Percentiles rank a stretch among this genome's conserved stretches.
phyloP scores from a whole-genome alignment of 2,113 vertebrate species.

The Hippocampus comes region DNA sequence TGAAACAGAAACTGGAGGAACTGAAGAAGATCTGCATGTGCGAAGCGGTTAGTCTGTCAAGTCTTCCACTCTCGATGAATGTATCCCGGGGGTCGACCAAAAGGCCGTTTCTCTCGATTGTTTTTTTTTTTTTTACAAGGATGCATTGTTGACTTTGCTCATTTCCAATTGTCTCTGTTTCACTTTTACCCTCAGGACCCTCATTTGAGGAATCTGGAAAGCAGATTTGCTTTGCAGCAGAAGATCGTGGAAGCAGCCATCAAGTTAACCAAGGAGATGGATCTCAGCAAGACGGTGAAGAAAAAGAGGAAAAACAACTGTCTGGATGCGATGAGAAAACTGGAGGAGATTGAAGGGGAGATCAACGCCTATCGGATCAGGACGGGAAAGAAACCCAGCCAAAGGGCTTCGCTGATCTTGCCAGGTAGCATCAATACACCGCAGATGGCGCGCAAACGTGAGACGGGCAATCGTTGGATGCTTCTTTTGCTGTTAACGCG shows the following conservation, averaged over 20 bases:
- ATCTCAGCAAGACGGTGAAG: constrained; percentile 88
- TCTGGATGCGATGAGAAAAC: constrained; percentile 80
- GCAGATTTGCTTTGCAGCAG: constrained; percentile 89
- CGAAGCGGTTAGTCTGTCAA: constrained; percentile 85
- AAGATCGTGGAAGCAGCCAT: constrained; percentile 91
- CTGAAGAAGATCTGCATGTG: constrained; percentile 90
- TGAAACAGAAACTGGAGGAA: constrained; percentile 83
- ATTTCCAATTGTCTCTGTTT: no score
- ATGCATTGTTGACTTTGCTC: background rate
- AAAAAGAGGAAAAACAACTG: constrained; percentile 88
- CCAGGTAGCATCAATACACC: constrained; percentile 68
- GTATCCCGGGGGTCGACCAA: constrained; percentile 76
- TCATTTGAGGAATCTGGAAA: constrained; percentile 85
- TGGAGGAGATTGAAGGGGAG: constrained; percentile 86
- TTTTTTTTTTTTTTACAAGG: background rate
- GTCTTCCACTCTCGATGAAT: no score
- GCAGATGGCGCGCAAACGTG: no score
- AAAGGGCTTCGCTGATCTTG: constrained; percentile 79
- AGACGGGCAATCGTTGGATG: background rate
- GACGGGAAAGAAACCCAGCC: constrained; percentile 83
- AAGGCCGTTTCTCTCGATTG: constrained; percentile 4
- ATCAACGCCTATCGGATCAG: constrained; percentile 86
- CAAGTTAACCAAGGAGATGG: constrained; percentile 83
- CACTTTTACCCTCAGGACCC: constrained; percentile 75
- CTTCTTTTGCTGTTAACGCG: background rate